These are phyloP conservation scores for Ormyrus nitidulus DNA, from an alignment of 2,888 invertebrate genomes.

Conservation along the genomic window DNA sequence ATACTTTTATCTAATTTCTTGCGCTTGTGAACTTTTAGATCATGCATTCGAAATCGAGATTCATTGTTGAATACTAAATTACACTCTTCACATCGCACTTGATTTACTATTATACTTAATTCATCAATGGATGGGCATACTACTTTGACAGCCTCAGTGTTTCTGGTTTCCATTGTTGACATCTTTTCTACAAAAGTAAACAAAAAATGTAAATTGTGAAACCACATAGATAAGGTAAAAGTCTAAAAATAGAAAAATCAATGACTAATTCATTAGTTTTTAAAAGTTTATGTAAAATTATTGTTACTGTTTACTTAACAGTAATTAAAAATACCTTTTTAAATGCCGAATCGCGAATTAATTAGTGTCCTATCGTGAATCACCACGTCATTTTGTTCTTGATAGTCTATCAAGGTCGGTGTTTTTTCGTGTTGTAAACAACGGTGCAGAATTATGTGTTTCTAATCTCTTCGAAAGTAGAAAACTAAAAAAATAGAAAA, in stretches of 20 bases:
- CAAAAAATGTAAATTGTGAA: neutral
- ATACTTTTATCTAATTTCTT: conserved; percentile 66
- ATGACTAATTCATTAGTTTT: too few relatives aligned
- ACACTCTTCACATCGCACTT: conserved; percentile 69
- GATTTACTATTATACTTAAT: conserved; percentile 69
- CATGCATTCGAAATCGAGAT: conserved; percentile 70
- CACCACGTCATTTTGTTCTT: conserved; percentile 41
- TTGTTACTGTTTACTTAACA: too few relatives aligned
- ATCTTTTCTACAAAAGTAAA: neutral
- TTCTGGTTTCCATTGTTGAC: conserved; percentile 42
- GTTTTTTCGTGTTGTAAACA: neutral
- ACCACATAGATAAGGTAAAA: too few relatives aligned
- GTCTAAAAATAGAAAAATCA: too few relatives aligned
- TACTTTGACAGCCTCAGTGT: conserved; percentile 58
- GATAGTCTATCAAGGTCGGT: conserved; percentile 17
- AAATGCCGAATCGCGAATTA: neutral
- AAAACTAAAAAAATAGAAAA: too few relatives aligned
- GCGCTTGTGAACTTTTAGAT: conserved; percentile 70
- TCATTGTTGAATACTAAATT: conserved; percentile 69
- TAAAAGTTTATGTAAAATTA: too few relatives aligned
- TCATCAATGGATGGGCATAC: conserved; percentile 70
- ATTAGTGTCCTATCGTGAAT: conserved; percentile 28
- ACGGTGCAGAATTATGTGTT: too few relatives aligned
- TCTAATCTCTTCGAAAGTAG: too few relatives aligned
- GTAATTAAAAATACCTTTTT: neutral